Base-by-base conservation (phyloP, 2,113 vertebrate genomes). In the Crocuta crocuta region DNA sequence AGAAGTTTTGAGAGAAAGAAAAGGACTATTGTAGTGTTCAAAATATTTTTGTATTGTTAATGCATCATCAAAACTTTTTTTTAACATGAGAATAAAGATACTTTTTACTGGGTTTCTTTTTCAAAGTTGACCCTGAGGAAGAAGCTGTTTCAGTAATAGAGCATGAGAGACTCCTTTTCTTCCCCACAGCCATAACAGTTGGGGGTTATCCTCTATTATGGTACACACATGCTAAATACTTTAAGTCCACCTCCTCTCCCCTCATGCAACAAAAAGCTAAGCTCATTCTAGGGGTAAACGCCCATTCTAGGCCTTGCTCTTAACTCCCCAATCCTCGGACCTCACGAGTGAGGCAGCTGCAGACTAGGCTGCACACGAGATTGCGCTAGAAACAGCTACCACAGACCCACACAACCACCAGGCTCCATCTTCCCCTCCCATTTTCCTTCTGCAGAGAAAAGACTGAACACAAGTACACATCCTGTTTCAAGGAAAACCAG, bases 41-140 rank as follows among this genome's bases (percentile, higher is more conserved):
- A 98, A 98, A 74, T 99, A 99, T 99, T 99, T 99, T 99, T 99
- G 87, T 99, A 99, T 97, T 98, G 98, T 98, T 98, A 98, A 98
- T 0, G 24, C 96, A 93, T 98, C 95, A 97, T 45, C 85, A 95
- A 31, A 98, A 79, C 94, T 98, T 96, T 98, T 76, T 98, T 98
- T 97, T 50, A 50, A 88, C 68, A 91, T 98, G 95, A 97, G 93
- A 97, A 98, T 98, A 97, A 98, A 98, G 31, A 7, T 85, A 98
- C 94, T 98, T 98, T 98, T 98, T 97, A 98, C 89, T 88, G 88
- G 97, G 73, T 98, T 98, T 96, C 98, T 94, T 97, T 97, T 91
- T 98, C 95, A 81, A 87, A 98, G 85, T 48, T 97, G 90, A 97
- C 82, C 83, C 89, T 92, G 65, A 12, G 0, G 71, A 96, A 85